Conservation (phyloP, 2,888 invertebrate genomes). For the Dasypolia templi region DNA sequence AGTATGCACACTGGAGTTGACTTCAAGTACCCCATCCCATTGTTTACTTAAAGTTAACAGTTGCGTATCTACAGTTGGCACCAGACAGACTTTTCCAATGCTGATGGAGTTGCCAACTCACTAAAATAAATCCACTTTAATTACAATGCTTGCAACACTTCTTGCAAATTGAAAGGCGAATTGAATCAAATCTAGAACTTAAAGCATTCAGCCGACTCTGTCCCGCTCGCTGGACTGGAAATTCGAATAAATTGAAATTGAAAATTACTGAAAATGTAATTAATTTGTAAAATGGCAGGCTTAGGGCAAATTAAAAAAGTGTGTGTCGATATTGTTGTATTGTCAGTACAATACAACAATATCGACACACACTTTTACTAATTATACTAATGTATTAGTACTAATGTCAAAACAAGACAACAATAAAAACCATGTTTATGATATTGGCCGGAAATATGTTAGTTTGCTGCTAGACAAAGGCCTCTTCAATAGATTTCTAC, state of each 20-base stretch:
- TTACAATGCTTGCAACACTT: conserved; percentile 60
- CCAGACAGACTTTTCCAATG: conserved; percentile 28
- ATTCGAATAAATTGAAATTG: conserved; percentile 56
- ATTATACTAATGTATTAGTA: no score
- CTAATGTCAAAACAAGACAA: no score
- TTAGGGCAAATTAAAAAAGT: conserved; percentile 28
- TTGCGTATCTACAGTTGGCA: conserved; percentile 33
- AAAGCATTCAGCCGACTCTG: conserved; percentile 42
- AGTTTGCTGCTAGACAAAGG: background rate
- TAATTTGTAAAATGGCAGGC: conserved; percentile 38
- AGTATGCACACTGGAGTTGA: conserved; percentile 6
- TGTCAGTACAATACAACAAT: no score
- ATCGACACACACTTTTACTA: no score
- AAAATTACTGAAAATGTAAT: conserved; percentile 56
- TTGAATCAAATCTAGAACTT: conserved; percentile 53
- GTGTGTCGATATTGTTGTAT: no score
- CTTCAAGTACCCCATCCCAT: conserved; percentile 14
- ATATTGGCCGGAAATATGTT: background rate
- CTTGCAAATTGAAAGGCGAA: conserved; percentile 51
- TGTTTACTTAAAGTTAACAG: conserved; percentile 24
- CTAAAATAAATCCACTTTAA: conserved; percentile 50
- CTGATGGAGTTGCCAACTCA: conserved; percentile 42
- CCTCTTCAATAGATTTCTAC: background rate
- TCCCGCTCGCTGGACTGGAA: conserved; percentile 46
- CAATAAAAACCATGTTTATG: background rate